Percentiles rank a stretch among this genome's conserved stretches.
Conservation (phyloP, 2,888 invertebrate genomes). For the Ceriagrion tenellum region DNA sequence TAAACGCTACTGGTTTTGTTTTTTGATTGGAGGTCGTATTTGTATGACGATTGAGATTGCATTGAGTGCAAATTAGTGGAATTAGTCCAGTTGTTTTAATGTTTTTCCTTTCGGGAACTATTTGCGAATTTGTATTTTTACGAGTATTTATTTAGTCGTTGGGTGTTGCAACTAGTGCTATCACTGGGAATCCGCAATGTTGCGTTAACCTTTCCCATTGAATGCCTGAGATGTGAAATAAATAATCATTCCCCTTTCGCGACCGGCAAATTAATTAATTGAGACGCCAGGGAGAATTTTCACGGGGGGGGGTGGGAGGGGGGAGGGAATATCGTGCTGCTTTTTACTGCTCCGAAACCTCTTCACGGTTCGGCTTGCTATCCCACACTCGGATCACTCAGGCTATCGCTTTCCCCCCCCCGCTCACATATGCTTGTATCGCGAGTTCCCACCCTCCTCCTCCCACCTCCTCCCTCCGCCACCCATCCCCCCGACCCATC, state of each 20-base stretch:
- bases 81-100: too few species aligned
- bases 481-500: not conserved
- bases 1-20: too few species aligned
- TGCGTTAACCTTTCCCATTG: not conserved
- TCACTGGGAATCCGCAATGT: not conserved
- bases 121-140: too few species aligned
- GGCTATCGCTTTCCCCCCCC: not conserved
- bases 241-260: not conserved
- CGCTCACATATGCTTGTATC: not conserved
- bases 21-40: too few species aligned
- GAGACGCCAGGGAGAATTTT: conserved; percentile 41
- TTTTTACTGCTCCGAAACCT: conserved; percentile 15
- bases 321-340: conserved; percentile 31
- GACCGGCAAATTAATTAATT: conserved; percentile 40
- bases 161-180: not conserved
- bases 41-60: too few species aligned
- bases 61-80: too few species aligned
- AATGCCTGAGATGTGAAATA: conserved; percentile 3
- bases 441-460: conserved; percentile 66
- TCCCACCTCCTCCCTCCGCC: conserved; percentile 72
- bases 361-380: not conserved
- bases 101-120: too few species aligned
- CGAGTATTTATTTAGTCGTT: too few species aligned
- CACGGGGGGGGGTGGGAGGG: not conserved
- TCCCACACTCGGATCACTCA: not conserved